Evolutionary conservation across 2,113 vertebrate genomes (phyloP), one percentile per base, ranked within the genome.

Genomic region (Irena cyanogastra): DNA sequence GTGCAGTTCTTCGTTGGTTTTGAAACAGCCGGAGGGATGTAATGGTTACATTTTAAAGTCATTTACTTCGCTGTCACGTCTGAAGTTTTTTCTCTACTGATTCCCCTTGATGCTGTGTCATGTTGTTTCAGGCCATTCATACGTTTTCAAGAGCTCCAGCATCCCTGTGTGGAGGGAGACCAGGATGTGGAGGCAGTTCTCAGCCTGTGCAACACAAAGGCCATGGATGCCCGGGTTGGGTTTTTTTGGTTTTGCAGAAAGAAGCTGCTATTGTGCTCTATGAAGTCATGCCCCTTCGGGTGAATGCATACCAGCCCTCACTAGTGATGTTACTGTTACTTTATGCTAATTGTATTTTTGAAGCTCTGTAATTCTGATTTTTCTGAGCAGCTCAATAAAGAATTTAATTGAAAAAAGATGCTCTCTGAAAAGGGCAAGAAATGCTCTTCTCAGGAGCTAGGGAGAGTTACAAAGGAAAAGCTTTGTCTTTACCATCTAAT

Each of bases 321-420:
- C 83, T 97, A 93, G 54, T 24, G 49, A 69, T 52, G 90, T 50
- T 85, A 87, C 82, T 94, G 78, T 80, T 95, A 77, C 68, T 81
- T 85, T 90, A 94, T 85, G 82, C 49, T 90, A 93, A 95, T 96
- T 94, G 82, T 89, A 49, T 78, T 94, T 93, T 83, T 88, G 92
- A 94, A 95, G 82, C 47, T 64, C 75, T 77, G 71, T 78, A 90
- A 86, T 71, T 86, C 75, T 68, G 79, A 81, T 75, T 94, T 97
- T 93, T 93, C 79, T 90, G 63, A 96, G 80, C 27, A 75, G 79
- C 87, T 80, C 85, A 86, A 95, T 86, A 60, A 86, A 81, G 63
- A 53, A 49, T 39, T 90, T 93, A 96, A 97, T 95, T 93, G 81
- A 83, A 88, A 66, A 80, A 94, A 92, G 24, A 90, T 90, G 79